Conservation (phyloP, 2,888 invertebrate species). For the Drosophila bunnanda region DNA sequence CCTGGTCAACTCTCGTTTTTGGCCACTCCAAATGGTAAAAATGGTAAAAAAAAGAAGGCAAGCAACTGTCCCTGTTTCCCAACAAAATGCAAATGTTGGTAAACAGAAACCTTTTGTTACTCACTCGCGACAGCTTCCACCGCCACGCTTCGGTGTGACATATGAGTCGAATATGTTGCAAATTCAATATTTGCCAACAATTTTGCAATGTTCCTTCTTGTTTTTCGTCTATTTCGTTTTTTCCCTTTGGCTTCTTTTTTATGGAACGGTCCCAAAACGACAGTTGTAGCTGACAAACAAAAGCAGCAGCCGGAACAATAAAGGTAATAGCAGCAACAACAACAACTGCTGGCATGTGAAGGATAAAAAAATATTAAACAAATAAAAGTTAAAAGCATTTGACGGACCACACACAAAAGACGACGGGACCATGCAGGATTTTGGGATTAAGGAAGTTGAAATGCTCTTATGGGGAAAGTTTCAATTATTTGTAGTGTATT, state of each 20-base stretch:
- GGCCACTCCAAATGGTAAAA: slow-evolving; percentile 27
- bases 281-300: slow-evolving; percentile 68
- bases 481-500: neutral
- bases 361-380: slow-evolving; percentile 69
- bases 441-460: slow-evolving; percentile 10
- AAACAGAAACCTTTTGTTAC: slow-evolving; percentile 80
- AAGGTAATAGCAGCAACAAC: slow-evolving; percentile 14
- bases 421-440: neutral
- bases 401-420: slow-evolving; percentile 53
- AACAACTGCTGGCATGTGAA: slow-evolving; percentile 18
- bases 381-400: slow-evolving; percentile 80
- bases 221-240: slow-evolving; percentile 46
- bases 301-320: slow-evolving; percentile 50
- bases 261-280: slow-evolving; percentile 46
- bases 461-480: slow-evolving; percentile 18
- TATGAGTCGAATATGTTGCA: slow-evolving; percentile 83
- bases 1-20: slow-evolving; percentile 31
- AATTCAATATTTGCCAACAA: slow-evolving; percentile 84
- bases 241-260: slow-evolving; percentile 12
- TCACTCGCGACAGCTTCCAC: slow-evolving; percentile 59
- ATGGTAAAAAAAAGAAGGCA: slow-evolving; percentile 29
- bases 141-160: slow-evolving; percentile 61
- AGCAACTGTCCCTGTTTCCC: slow-evolving; percentile 1
- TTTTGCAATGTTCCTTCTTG: slow-evolving; percentile 75
- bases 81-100: slow-evolving; percentile 68